Evolutionary conservation across 2,888 invertebrate species (phyloP), one percentile per base, ranked within the genome.

Genomic region (Panopea generosa): DNA sequence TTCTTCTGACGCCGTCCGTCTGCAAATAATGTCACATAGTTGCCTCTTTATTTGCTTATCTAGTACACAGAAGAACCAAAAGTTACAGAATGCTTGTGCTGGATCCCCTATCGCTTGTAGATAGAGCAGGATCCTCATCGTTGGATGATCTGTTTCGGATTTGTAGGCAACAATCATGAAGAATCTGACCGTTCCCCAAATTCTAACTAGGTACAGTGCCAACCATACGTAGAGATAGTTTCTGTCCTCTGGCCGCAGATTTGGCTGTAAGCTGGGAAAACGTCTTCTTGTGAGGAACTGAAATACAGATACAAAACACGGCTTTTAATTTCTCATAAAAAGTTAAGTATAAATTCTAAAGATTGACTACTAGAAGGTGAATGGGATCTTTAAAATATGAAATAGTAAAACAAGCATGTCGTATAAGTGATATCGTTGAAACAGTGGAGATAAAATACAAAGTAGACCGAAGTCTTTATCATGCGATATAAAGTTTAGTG

Each of bases 121-220:
- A 49, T 74, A 61, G 11, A 73, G 18, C 2, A 83, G 47, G 1
- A 52, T 47, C 0, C 59, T 24, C 40, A 61, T 56, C 11, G 57
- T 14, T 1, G 16, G 14, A 1, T 49, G 2, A 38, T 26, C 14
- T 4, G 4, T 4, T 4, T 7, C 11, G 1, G 27, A 7, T 6
- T 9, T 26, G 59, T 47, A 43, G 6, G 9, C 45, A 2, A 24
- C 22, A 2, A 29, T 4, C 2, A n/a, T 20, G 45, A 80, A 63
- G 22, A 79, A 83, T 11, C 83, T 29, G 2, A 79, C 18, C 9
- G 83, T 77, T 1, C 79, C 83, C 83, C 83, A 83, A 14, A 79
- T n/a, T 14, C 47, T 47, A 16, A 47, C 16, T 4, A 47, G 7
- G 47, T 47, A 18, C 7, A 47, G 18, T 16, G 16, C 20, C 4